phyloP scores from a whole-genome alignment of 2,797 vertebrate genomes.

The Catharus ustulatus region DNA sequence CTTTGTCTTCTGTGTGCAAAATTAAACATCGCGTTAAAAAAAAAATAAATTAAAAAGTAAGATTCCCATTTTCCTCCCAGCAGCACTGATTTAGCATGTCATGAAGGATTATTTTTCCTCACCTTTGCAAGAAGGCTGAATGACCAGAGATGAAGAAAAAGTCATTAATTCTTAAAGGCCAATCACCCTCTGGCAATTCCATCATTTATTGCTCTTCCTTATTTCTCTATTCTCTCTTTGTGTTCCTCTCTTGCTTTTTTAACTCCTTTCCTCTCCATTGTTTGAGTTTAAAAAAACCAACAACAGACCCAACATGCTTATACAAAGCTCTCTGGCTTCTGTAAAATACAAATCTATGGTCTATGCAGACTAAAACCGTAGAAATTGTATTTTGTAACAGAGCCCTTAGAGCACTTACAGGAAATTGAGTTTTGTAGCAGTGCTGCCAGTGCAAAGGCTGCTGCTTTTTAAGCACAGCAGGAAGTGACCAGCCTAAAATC shows the following conservation, averaged over 20 bases:
- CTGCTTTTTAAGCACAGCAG: not conserved
- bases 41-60: not conserved
- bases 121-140: constrained; percentile 16
- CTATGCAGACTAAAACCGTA: not conserved
- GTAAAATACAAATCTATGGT: not conserved
- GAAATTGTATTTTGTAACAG: not conserved
- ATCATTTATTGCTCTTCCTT: not conserved
- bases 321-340: not conserved
- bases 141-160: constrained; percentile 28
- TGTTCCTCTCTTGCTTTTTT: not conserved
- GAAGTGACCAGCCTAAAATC: not conserved
- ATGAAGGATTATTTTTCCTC: not conserved
- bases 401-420: not conserved
- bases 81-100: not conserved
- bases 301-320: too few relatives aligned
- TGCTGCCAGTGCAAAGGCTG: not conserved
- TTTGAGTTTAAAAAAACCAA: fast-evolving
- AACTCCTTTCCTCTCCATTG: not conserved
- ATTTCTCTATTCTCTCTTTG: not conserved
- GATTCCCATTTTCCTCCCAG: not conserved
- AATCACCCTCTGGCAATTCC: constrained; percentile 7
- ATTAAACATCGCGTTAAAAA: not conserved
- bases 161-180: constrained; percentile 41
- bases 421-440: not conserved
- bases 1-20: not conserved